These are phyloP conservation scores for Lapara coniferarum DNA, from an alignment of 2,888 invertebrate genomes.

Conservation along the genomic window DNA sequence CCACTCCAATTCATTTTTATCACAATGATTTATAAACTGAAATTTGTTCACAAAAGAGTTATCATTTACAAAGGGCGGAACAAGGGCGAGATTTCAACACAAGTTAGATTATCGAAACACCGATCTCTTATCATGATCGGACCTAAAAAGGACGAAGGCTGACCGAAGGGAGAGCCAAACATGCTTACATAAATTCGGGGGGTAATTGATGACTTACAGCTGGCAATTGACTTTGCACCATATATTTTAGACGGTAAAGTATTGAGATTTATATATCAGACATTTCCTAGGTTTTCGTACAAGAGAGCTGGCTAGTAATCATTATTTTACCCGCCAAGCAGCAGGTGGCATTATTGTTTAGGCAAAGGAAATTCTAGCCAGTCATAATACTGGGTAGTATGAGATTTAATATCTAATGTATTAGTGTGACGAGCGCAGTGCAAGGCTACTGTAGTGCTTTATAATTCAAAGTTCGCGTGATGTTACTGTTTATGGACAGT, in stretches of 20 bases:
- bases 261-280: background rate
- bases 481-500: too few relatives aligned
- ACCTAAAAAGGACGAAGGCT: slow-evolving; percentile 39
- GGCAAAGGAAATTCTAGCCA: too few relatives aligned
- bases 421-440: too few relatives aligned
- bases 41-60: slow-evolving; percentile 17
- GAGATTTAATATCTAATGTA: too few relatives aligned
- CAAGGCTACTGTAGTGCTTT: too few relatives aligned
- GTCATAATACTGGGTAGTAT: too few relatives aligned
- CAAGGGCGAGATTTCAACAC: slow-evolving; percentile 32
- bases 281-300: too few relatives aligned
- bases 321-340: too few relatives aligned
- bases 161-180: slow-evolving; percentile 39
- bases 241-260: background rate
- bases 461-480: too few relatives aligned
- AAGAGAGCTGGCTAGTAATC: too few relatives aligned
- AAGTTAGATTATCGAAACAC: slow-evolving; percentile 38
- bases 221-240: background rate
- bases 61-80: slow-evolving; percentile 20
- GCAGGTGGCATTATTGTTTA: too few relatives aligned
- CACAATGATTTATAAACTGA: background rate
- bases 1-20: background rate
- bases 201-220: slow-evolving; percentile 38
- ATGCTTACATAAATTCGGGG: slow-evolving; percentile 37
- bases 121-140: slow-evolving; percentile 43